These are phyloP conservation scores for Coenonympha arcania DNA, from an alignment of 2,888 invertebrate genomes.

Conservation along the genomic window DNA sequence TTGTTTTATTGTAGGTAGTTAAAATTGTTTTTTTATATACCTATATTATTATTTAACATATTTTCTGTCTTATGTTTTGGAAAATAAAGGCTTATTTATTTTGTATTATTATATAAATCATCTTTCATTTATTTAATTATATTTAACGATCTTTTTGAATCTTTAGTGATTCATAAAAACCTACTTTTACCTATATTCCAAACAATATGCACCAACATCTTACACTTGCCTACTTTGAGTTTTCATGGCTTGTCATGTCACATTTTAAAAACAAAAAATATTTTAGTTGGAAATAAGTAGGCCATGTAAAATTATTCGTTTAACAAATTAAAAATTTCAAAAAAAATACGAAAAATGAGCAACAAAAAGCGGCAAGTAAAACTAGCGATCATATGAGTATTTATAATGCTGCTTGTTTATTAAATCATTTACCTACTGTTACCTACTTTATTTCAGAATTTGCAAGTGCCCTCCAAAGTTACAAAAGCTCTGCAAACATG, in stretches of 20 bases:
- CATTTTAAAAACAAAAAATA: conserved; percentile 4
- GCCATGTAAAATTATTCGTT: conserved; percentile 6
- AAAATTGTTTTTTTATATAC: too few species aligned
- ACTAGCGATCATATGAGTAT: too few species aligned
- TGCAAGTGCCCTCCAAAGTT: conserved; percentile 47
- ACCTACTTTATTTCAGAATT: conserved; percentile 40
- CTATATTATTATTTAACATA: too few species aligned
- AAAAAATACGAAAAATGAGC: conserved; percentile 33
- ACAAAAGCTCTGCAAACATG: conserved; percentile 36
- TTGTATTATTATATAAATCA: too few species aligned
- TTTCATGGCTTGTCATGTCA: conserved; percentile 3
- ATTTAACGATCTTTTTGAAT: too few species aligned
- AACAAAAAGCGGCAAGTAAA: conserved; percentile 43
- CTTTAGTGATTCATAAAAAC: neutral
- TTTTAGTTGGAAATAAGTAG: neutral
- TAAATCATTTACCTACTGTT: too few species aligned
- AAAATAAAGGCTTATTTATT: too few species aligned
- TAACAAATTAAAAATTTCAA: conserved; percentile 1
- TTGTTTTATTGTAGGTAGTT: too few species aligned
- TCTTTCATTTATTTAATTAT: too few species aligned
- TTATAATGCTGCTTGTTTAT: too few species aligned
- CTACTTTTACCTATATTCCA: neutral
- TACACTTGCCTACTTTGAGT: neutral
- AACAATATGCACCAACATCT: neutral
- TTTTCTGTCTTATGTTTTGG: too few species aligned